Conservation (phyloP, 53 echinoderm and acorn worm species). For the Paracentrotus lividus region DNA sequence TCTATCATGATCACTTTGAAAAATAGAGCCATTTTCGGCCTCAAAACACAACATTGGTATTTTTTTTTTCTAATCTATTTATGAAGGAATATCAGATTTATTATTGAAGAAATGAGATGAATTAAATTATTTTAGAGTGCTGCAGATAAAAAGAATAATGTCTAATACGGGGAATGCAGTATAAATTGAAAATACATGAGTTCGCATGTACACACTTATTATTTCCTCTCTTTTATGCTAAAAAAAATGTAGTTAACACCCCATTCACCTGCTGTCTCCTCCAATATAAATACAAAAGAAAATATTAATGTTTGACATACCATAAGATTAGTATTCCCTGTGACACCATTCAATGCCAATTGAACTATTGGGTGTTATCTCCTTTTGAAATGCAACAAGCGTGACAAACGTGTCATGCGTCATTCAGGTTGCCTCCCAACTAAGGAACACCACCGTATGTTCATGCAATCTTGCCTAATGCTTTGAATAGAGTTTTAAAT, state of each 20-base stretch:
- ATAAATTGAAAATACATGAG: too few species aligned
- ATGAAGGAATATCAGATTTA: too few species aligned
- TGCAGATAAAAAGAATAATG: too few species aligned
- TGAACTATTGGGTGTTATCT: not conserved
- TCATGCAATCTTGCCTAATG: not conserved
- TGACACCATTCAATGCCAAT: not conserved
- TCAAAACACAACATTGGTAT: too few species aligned
- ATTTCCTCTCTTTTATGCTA: slow-evolving; percentile 7
- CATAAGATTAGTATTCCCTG: not conserved
- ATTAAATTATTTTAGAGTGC: too few species aligned
- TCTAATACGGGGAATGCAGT: too few species aligned
- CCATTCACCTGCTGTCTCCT: not conserved
- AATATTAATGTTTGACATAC: not conserved
- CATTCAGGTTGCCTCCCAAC: not conserved
- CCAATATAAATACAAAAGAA: not conserved
- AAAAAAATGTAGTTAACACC: not conserved
- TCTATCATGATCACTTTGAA: too few species aligned
- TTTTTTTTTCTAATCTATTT: too few species aligned
- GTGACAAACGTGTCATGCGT: not conserved
- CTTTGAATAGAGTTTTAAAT: not conserved
- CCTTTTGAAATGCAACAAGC: slow-evolving; percentile 6
- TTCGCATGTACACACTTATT: too few species aligned
- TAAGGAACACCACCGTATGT: not conserved
- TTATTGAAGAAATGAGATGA: too few species aligned
- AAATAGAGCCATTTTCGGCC: too few species aligned